Evolutionary conservation across 2,888 invertebrate species (phyloP).

Genomic region (Trichogramma dendrolimi): DNA sequence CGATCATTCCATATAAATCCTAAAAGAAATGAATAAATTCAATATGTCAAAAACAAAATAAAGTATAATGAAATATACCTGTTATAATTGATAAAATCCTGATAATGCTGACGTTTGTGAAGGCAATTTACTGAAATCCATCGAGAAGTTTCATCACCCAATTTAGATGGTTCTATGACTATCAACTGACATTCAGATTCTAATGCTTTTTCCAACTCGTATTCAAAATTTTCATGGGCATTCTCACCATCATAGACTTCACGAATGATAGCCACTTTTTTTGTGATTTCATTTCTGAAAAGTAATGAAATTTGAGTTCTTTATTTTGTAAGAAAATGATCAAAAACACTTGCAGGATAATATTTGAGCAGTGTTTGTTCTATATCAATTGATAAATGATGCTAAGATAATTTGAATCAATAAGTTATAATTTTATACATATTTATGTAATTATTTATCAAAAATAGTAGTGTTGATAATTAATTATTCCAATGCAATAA

Average conservation of each 20-base stretch:
- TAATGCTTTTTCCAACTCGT: slow-evolving; percentile 87
- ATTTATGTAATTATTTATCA: no score
- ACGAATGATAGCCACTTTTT: slow-evolving; percentile 76
- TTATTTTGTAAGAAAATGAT: slow-evolving; percentile 8
- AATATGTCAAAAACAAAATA: slow-evolving; percentile 10
- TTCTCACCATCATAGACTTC: slow-evolving; percentile 92
- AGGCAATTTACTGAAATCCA: slow-evolving; percentile 94
- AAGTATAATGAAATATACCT: slow-evolving; percentile 53
- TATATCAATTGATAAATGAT: no score
- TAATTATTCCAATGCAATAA: no score
- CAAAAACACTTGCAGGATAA: no score
- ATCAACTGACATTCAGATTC: slow-evolving; percentile 82
- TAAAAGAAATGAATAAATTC: slow-evolving; percentile 46
- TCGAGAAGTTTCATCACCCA: slow-evolving; percentile 89
- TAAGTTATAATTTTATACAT: no score
- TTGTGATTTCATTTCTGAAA: slow-evolving; percentile 43
- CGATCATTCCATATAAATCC: slow-evolving; percentile 71
- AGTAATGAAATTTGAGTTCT: slow-evolving; percentile 10
- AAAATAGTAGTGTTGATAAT: no score
- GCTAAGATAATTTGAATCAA: no score
- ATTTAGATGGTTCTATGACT: slow-evolving; percentile 85
- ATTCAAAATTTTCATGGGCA: slow-evolving; percentile 86
- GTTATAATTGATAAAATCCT: slow-evolving; percentile 74
- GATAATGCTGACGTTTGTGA: slow-evolving; percentile 84
- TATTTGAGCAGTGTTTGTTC: no score